Base-by-base conservation (phyloP, 2,888 invertebrate genomes). In the Andrena bicolor region DNA sequence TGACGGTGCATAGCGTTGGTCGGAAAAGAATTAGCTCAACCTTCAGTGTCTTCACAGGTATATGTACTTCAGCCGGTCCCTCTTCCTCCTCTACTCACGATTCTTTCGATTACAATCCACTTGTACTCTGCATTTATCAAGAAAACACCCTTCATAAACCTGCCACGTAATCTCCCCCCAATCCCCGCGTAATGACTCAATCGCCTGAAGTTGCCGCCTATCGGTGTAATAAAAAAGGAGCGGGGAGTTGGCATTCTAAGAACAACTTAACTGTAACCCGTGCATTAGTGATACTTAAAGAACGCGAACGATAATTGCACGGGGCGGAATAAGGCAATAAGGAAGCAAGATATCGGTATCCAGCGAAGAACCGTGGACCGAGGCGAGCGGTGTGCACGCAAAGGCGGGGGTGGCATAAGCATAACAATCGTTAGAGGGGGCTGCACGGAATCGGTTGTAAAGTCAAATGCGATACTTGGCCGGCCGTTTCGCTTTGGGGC, bases 401-500 rank as follows among this genome's bases (percentile, higher is more conserved):
- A 26, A 28, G 51, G 16, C 20, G 65, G 30, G 70, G 69, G 72
- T 70, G 61, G 80, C 83, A 91, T 89, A 89, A 91, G 90, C 89
- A 90, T 90, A 91, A 92, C 90, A 91, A 91, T 91, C 89, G 90
- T 53, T 41, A 2, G 16, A n/a, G 10, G 23, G 65, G 76, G 82
- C 23, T 23, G 73, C 66, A 49, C 66, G 88, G 85, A 91, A 91
- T 92, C 90, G 89, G 91, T 91, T 90, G 90, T 90, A 91, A 93
- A 93, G 92, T 93, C 92, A 93, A 93, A 93, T 90, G 90, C 89
- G 91, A 92, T 92, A 92, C 92, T 92, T 91, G 92, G 90, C 90
- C 91, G 91, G 92, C 91, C 92, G 89, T 92, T 91, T 90, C 89
- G 86, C 86, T 82, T 82, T 83, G 88, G 86, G 87, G 80, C 79